A percentile compares a stretch with the other conserved stretches of the same genome.
These are phyloP conservation scores for Caranx melampygus DNA, from an alignment of 2,113 vertebrate species.

Conservation along the genomic window DNA sequence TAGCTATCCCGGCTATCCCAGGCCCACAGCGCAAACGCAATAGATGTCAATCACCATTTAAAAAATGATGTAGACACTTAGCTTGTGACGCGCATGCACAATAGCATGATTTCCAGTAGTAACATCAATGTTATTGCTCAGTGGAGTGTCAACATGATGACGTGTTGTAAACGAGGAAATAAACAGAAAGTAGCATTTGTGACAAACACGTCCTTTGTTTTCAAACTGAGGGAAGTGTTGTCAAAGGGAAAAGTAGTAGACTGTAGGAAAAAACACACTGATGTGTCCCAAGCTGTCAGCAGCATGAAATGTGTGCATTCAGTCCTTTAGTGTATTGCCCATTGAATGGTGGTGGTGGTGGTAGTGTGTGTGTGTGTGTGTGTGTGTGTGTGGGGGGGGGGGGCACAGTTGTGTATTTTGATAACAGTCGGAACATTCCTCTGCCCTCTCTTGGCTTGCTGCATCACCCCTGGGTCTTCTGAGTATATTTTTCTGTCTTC, in stretches of 20 bases:
- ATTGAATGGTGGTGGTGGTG: constrained; percentile 20
- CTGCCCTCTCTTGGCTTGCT: constrained; percentile 51
- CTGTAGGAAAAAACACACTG: constrained; percentile 28
- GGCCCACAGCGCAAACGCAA: no score
- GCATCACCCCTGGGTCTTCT: constrained; percentile 35
- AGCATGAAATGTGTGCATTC: constrained; percentile 41
- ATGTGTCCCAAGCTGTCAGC: constrained; percentile 66
- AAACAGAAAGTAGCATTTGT: no score
- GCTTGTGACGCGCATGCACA: no score
- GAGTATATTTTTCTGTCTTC: constrained; percentile 47
- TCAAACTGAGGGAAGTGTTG: not conserved
- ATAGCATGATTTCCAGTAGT: no score
- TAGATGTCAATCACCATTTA: no score
- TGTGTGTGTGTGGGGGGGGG: not conserved
- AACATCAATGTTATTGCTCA: no score
- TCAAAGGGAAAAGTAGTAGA: not conserved
- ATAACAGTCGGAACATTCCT: constrained; percentile 61
- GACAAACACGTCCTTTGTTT: no score
- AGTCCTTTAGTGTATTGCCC: constrained; percentile 32
- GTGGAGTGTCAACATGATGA: no score
- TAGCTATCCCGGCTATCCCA: no score
- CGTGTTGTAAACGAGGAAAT: no score
- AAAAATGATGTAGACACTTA: no score
- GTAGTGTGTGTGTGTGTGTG: not conserved
- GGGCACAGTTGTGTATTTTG: constrained; percentile 63